Evolutionary conservation across 2,888 invertebrate genomes (phyloP).

Genomic region (Rhagonycha lutea): DNA sequence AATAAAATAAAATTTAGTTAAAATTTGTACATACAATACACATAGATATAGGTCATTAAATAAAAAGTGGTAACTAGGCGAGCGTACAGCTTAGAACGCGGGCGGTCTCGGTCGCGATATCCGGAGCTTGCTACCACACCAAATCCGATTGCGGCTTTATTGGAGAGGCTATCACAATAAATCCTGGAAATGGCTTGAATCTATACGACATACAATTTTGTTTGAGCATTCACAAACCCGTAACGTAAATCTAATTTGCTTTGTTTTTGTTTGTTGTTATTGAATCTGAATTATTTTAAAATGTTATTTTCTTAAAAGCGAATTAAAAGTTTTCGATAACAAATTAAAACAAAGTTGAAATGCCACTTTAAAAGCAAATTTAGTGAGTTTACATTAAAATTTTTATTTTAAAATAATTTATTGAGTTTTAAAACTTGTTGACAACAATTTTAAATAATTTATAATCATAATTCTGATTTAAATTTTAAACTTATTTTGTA

Average conservation of each 20-base stretch:
- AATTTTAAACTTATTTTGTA: too few relatives aligned
- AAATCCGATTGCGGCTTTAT: constrained; percentile 53
- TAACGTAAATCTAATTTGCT: constrained; percentile 46
- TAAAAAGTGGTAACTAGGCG: constrained; percentile 44
- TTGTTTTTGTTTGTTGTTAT: constrained; percentile 24
- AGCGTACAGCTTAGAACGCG: constrained; percentile 34
- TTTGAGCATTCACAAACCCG: constrained; percentile 45
- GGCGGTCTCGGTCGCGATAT: constrained; percentile 19
- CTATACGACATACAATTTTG: constrained; percentile 49
- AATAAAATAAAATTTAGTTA: background rate
- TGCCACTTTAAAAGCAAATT: background rate
- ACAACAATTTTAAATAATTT: background rate
- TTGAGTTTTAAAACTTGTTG: background rate
- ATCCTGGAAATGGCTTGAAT: constrained; percentile 50
- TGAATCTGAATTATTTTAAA: constrained; percentile 15
- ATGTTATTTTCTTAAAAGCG: background rate
- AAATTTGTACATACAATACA: background rate
- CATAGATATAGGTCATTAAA: constrained; percentile 40
- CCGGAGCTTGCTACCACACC: constrained; percentile 38
- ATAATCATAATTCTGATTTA: too few relatives aligned
- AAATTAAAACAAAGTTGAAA: background rate
- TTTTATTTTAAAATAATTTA: background rate
- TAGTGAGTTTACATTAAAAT: background rate
- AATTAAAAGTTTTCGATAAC: background rate
- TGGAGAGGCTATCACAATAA: constrained; percentile 52